phyloP scores from a whole-genome alignment of 2,113 vertebrate genomes.

The Gallinago media region DNA sequence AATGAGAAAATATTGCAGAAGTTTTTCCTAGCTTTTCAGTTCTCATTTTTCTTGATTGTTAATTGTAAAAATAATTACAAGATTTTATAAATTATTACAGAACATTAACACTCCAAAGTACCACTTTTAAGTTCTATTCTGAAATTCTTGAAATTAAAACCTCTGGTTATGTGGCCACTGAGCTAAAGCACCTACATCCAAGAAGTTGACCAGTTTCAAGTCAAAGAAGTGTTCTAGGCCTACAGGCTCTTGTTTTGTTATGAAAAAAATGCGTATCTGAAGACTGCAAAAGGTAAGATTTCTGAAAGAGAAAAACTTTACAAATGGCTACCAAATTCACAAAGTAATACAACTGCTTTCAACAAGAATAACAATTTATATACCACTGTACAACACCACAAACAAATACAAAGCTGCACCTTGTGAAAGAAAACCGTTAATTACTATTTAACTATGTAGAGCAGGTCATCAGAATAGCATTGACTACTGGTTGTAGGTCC shows the following conservation, averaged over 20 bases:
- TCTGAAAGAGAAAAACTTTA: not conserved
- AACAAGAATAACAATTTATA: not conserved
- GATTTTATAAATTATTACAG: not conserved
- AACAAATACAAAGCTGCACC: not conserved
- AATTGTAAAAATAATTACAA: not conserved
- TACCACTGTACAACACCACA: not conserved
- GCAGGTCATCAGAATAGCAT: not conserved
- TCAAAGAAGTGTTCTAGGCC: not conserved
- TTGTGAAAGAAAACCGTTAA: not conserved
- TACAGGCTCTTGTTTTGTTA: not conserved
- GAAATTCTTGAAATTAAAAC: not conserved
- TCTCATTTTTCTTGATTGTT: not conserved
- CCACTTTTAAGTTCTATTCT: not conserved
- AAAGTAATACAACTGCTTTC: not conserved
- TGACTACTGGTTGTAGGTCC: not conserved
- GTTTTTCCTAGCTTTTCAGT: not conserved
- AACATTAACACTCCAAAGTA: not conserved
- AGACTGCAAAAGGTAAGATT: not conserved
- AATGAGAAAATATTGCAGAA: not conserved
- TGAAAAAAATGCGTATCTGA: not conserved
- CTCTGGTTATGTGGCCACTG: not conserved
- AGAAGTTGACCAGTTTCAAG: not conserved
- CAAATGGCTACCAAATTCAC: not conserved
- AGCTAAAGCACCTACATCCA: not conserved
- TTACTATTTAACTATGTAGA: not conserved